phyloP scores from a whole-genome alignment of 2,888 invertebrate genomes.

The Elysia crispata region DNA sequence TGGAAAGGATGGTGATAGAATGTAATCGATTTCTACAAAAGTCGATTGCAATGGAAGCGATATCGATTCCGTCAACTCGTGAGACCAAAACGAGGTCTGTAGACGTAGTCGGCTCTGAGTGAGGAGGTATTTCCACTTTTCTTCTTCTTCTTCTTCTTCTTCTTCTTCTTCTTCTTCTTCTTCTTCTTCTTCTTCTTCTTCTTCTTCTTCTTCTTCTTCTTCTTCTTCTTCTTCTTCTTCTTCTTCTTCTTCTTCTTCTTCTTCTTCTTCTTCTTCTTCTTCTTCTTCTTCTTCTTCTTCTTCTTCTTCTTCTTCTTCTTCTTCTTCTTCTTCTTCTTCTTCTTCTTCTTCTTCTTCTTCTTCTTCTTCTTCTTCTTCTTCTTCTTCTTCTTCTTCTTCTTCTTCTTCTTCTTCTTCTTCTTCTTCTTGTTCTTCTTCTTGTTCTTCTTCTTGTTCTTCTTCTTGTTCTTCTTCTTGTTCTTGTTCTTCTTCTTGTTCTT shows the following conservation, averaged over 20 bases:
- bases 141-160: constrained; percentile 9
- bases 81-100: no score
- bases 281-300: constrained; percentile 9
- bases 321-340: constrained; percentile 9
- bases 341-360: constrained; percentile 4
- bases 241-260: constrained; percentile 9
- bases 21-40: no score
- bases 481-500: background rate
- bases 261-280: constrained; percentile 9
- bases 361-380: constrained; percentile 9
- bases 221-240: constrained; percentile 9
- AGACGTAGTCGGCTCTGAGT: no score
- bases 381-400: constrained; percentile 4
- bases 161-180: constrained; percentile 9
- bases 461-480: no score
- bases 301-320: constrained; percentile 9
- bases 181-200: constrained; percentile 9
- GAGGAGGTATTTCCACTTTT: no score
- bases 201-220: constrained; percentile 9
- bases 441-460: no score
- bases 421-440: background rate
- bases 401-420: constrained; percentile 9
- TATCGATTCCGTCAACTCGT: no score
- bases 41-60: no score
- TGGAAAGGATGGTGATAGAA: no score